These are phyloP conservation scores for Helostoma temminkii DNA, from an alignment of 2,797 vertebrate genomes.

Conservation along the genomic window DNA sequence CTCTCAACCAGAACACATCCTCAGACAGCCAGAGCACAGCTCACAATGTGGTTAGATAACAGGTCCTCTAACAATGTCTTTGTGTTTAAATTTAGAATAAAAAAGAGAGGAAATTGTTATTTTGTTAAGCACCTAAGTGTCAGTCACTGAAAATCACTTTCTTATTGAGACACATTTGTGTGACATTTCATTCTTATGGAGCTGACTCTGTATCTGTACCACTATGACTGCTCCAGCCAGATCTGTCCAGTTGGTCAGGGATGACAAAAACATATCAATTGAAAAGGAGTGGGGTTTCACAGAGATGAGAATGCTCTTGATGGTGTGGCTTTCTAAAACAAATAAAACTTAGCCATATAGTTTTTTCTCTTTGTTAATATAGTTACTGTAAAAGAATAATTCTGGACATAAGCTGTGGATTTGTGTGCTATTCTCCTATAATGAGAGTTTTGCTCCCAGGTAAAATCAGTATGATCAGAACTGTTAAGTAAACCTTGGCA, in stretches of 20 bases:
- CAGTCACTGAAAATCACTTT: neutral
- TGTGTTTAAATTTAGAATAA: too few relatives aligned
- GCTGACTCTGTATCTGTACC: slow-evolving; percentile 4
- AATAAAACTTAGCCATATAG: neutral
- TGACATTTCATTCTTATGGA: neutral
- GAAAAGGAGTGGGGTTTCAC: neutral
- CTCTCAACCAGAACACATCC: slow-evolving; percentile 55
- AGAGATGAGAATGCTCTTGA: neutral
- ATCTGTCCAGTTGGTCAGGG: slow-evolving; percentile 6
- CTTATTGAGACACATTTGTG: neutral
- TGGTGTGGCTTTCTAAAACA: neutral
- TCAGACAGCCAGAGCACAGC: slow-evolving; percentile 31
- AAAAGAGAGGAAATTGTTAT: too few relatives aligned
- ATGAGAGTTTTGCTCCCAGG: neutral
- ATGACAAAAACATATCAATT: neutral
- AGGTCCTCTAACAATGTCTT: slow-evolving; percentile 19
- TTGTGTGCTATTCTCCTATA: neutral
- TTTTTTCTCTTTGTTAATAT: neutral
- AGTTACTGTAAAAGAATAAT: neutral
- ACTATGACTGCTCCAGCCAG: neutral
- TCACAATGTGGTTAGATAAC: slow-evolving; percentile 42
- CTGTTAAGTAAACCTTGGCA: slow-evolving; percentile 48
- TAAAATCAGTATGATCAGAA: slow-evolving; percentile 38
- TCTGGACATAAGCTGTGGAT: neutral
- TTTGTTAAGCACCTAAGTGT: neutral